Conservation (phyloP, 2,888 invertebrate genomes). For the Trisateles emortualis region DNA sequence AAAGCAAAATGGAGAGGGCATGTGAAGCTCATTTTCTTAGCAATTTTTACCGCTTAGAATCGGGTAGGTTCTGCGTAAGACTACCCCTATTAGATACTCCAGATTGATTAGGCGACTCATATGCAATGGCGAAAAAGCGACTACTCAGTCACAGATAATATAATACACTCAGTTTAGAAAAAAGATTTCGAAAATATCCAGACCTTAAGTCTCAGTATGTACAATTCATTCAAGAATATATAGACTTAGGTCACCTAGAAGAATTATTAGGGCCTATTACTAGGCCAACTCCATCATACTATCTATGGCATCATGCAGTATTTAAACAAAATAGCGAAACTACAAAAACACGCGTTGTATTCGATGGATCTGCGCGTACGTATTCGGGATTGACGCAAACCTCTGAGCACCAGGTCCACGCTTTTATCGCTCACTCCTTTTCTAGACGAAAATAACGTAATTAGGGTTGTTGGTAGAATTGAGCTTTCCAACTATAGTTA, state of each 20-base stretch:
- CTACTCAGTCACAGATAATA: too few relatives aligned
- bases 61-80: conserved; percentile 25
- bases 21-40: conserved; percentile 16
- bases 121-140: conserved; percentile 25
- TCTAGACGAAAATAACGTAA: conserved; percentile 13
- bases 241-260: conserved; percentile 1
- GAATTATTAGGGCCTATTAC: too few relatives aligned
- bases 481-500: conserved; percentile 8
- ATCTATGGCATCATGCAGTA: conserved; percentile 29
- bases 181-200: conserved; percentile 5
- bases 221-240: conserved; percentile 14
- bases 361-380: conserved; percentile 27
- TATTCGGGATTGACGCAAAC: conserved; percentile 6
- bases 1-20: conserved; percentile 4
- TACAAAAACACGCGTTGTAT: conserved; percentile 29
- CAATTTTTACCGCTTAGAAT: neutral
- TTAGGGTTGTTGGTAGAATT: conserved; percentile 18
- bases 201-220: conserved; percentile 11
- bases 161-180: conserved; percentile 13
- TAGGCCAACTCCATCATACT: conserved; percentile 16
- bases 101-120: conserved; percentile 33
- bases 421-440: conserved; percentile 32
- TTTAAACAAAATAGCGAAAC: too few relatives aligned
- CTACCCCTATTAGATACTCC: conserved; percentile 10
- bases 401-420: conserved; percentile 20